A percentile compares a stretch with the other conserved stretches of the same genome.
phyloP scores from a whole-genome alignment of 2,113 vertebrate species.

The Tympanuchus pallidicinctus region DNA sequence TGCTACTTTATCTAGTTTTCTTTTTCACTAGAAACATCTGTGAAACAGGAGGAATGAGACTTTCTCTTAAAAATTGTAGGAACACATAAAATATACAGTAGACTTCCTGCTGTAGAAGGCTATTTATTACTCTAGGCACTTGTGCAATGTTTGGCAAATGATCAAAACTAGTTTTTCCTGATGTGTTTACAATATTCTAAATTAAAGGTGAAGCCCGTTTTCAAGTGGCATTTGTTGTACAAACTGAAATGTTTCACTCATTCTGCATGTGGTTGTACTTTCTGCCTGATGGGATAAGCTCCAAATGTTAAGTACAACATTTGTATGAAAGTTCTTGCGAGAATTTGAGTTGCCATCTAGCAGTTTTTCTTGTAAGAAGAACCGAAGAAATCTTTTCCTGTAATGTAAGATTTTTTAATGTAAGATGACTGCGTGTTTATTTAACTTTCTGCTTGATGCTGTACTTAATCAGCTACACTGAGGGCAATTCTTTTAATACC shows the following conservation, averaged over 20 bases:
- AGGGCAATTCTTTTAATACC: conserved; percentile 69
- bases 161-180: conserved; percentile 56
- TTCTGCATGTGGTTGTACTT: conserved; percentile 33
- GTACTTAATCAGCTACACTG: conserved; percentile 66
- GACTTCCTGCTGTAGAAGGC: conserved; percentile 60
- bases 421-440: conserved; percentile 63
- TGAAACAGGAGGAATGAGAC: conserved; percentile 50
- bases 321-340: conserved; percentile 29
- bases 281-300: conserved; percentile 32
- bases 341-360: conserved; percentile 8
- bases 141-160: conserved; percentile 69
- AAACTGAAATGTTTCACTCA: conserved; percentile 34
- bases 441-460: conserved; percentile 68
- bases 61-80: conserved; percentile 67
- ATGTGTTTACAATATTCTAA: conserved; percentile 60
- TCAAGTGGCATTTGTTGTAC: conserved; percentile 55
- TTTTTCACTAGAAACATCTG: conserved; percentile 50
- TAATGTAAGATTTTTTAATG: conserved; percentile 19
- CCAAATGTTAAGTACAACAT: conserved; percentile 20
- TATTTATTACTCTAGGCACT: conserved; percentile 71
- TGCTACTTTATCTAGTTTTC: not conserved
- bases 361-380: not conserved
- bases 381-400: conserved; percentile 15
- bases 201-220: conserved; percentile 57
- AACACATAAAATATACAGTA: conserved; percentile 66